Base-by-base conservation (phyloP, 2,113 vertebrate genomes). In the Gambusia holbrooki region DNA sequence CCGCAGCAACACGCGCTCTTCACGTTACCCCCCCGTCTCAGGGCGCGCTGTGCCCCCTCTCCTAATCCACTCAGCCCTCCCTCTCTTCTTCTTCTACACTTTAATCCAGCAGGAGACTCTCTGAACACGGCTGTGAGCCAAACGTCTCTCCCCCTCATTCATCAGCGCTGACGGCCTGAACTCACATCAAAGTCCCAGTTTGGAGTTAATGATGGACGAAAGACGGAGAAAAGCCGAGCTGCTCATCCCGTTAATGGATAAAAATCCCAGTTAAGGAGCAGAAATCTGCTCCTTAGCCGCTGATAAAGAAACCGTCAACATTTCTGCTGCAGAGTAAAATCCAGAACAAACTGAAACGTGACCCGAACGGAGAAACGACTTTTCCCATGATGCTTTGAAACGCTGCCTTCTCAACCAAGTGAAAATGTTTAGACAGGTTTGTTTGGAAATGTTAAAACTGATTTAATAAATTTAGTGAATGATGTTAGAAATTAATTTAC, bases 151-250 rank as follows among this genome's bases (percentile, higher is more conserved):
- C 29, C 61, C 42, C 42, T 84, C 84, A 81, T 74, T 84, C 84
- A 82, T 79, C 84, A 72, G 68, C 64, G 0, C 37, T 81, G 81
- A 86, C 74, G 81, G 85, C 40, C 66, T 74, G 54, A 84, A 80
- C 74, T 12, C 45, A 79, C 84, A 81, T 81, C 80, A 84, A 88
- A 82, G 62, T 40, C 58, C 35, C 22, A 0, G 3, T 75, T 76
- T 75, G 63, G 42, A 58, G 73, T 73, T 73, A 62, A 30, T 22
- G 22, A 65, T 1, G 32, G 28, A 72, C 48, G 2, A 13, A 61
- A 70, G 51, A 66, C 30, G 71, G 62, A 4, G 4, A 62, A 2
- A 22, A 61, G 3, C 32, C 12, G 0, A 37, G 67, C 17, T 30
- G 40, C 42, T 37, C 5, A 7, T 70, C 11, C 14, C 33, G 72